These are phyloP conservation scores for Macrotus californicus DNA, from an alignment of 2,113 vertebrate species.

Conservation along the genomic window DNA sequence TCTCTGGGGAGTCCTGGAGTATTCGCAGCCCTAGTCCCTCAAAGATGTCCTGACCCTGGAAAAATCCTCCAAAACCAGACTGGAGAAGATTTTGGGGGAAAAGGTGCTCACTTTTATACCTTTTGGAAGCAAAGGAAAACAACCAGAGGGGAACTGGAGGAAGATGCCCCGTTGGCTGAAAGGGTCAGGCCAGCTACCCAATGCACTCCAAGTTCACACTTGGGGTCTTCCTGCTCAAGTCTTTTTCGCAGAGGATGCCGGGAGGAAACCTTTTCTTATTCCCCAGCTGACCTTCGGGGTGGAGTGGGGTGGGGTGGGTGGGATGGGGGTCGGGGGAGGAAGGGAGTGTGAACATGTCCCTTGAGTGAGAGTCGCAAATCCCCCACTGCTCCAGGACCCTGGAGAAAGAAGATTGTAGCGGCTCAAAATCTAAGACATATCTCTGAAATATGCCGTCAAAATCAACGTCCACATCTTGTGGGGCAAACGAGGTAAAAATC, in stretches of 20 bases:
- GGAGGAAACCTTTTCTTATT: background rate
- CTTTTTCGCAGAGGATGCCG: background rate
- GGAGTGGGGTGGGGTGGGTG: no score
- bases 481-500: background rate
- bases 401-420: background rate
- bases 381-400: background rate
- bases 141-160: accelerated
- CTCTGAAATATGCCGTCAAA: background rate
- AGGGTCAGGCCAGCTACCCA: no score
- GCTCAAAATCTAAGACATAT: background rate
- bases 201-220: background rate
- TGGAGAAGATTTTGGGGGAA: background rate
- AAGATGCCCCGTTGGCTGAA: accelerated
- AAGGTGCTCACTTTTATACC: background rate
- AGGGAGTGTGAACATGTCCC: background rate
- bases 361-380: background rate
- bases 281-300: accelerated
- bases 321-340: accelerated
- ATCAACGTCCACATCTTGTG: background rate
- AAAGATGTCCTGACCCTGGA: background rate
- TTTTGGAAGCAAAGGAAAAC: background rate
- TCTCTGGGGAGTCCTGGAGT: background rate
- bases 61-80: background rate
- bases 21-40: background rate
- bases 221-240: background rate